These are phyloP conservation scores for Phalacrocorax brasilianus DNA, from an alignment of 2,113 vertebrate genomes.

Conservation along the genomic window DNA sequence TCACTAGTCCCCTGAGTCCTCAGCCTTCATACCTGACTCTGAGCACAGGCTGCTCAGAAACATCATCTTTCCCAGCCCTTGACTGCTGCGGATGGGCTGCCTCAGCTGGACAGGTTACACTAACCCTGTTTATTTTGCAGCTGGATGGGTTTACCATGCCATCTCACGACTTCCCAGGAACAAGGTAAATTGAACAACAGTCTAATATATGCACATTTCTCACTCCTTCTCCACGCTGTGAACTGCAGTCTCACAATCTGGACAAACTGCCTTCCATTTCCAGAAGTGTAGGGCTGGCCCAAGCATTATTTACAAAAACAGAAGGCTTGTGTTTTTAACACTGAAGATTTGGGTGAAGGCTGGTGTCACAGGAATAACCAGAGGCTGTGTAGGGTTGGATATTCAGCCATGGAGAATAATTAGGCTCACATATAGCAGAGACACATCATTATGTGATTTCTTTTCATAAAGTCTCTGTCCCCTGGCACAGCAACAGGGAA, in stretches of 20 bases:
- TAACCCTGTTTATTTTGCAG: background rate
- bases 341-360: background rate
- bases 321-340: background rate
- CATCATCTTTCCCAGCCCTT: accelerated
- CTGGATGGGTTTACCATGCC: background rate
- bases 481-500: background rate
- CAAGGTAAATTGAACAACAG: background rate
- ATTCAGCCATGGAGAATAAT: background rate
- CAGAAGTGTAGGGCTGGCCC: background rate
- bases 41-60: background rate
- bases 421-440: background rate
- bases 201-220: background rate
- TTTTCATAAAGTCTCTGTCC: background rate
- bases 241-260: background rate
- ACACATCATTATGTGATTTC: background rate
- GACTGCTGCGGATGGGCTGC: background rate
- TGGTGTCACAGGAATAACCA: background rate
- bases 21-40: background rate
- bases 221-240: background rate
- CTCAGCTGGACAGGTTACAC: background rate
- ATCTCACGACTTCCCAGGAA: background rate
- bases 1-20: background rate
- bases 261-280: background rate
- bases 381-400: background rate
- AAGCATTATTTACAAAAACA: background rate